phyloP scores from a whole-genome alignment of 64 coral and sea anemone species.

The Catalaphyllia jardinei region DNA sequence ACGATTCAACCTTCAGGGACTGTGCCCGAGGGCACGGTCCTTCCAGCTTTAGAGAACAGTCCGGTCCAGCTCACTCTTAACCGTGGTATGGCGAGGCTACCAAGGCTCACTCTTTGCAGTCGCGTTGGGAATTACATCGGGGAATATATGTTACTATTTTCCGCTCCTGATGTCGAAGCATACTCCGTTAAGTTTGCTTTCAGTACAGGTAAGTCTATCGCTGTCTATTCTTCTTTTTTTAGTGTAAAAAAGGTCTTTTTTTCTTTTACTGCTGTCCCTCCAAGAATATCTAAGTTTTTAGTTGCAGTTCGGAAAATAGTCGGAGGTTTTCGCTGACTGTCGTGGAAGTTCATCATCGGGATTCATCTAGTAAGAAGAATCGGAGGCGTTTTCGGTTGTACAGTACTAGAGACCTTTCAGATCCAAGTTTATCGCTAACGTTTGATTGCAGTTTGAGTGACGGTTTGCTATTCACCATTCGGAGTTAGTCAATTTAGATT shows the following conservation, averaged over 20 bases:
- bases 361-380: too few species aligned
- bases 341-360: too few species aligned
- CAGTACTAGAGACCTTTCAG: too few species aligned
- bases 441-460: too few species aligned
- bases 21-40: conserved; percentile 23
- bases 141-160: conserved; percentile 75
- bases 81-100: conserved; percentile 56
- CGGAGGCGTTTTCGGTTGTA: too few species aligned
- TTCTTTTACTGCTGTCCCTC: too few species aligned
- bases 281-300: not conserved
- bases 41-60: conserved; percentile 56
- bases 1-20: conserved; percentile 39
- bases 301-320: not conserved
- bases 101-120: conserved; percentile 45
- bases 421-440: too few species aligned
- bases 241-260: too few species aligned
- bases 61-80: conserved; percentile 51
- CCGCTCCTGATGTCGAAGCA: conserved; percentile 45
- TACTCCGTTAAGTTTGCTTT: conserved; percentile 73
- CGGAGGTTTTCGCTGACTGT: not conserved
- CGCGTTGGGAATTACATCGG: conserved; percentile 80
- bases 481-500: too few species aligned
- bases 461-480: too few species aligned
- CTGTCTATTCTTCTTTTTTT: not conserved
- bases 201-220: conserved; percentile 66